A percentile compares a stretch with the other conserved stretches of the same genome.
Evolutionary conservation across 2,888 invertebrate genomes (phyloP).

Genomic region (Mechanitis mazaeus): DNA sequence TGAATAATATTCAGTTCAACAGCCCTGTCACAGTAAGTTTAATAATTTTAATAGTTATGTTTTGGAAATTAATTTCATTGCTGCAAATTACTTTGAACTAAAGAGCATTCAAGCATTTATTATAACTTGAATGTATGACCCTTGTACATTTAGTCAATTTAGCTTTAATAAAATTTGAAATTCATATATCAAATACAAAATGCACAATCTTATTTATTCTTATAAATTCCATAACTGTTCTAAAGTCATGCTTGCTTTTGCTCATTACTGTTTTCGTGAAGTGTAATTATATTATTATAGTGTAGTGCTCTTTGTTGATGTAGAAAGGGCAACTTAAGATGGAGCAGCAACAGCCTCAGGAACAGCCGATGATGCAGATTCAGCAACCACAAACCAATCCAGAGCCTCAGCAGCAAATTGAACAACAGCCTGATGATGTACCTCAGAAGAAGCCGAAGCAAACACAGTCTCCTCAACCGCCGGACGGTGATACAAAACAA

Average conservation of each 20-base stretch:
- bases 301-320: no score
- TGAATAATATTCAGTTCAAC: conserved; percentile 15
- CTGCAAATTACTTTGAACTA: no score
- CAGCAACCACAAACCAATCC: not conserved
- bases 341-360: not conserved
- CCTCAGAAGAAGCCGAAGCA: not conserved
- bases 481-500: conserved; percentile 37
- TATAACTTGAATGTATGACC: no score
- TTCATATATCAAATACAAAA: no score
- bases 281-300: no score
- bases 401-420: not conserved
- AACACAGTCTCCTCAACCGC: not conserved
- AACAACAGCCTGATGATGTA: not conserved
- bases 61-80: no score
- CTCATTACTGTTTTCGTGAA: no score
- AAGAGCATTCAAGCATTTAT: no score
- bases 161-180: no score
- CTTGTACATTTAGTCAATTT: not conserved
- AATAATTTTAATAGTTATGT: not conserved
- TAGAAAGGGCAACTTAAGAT: not conserved
- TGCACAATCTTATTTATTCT: no score
- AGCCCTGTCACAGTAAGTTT: conserved; percentile 19
- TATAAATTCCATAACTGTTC: no score
- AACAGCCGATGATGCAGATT: not conserved
- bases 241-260: no score